Percentiles rank a stretch among this genome's conserved stretches.
phyloP scores from a whole-genome alignment of 2,888 invertebrate genomes.

The Antheraea yamamai region DNA sequence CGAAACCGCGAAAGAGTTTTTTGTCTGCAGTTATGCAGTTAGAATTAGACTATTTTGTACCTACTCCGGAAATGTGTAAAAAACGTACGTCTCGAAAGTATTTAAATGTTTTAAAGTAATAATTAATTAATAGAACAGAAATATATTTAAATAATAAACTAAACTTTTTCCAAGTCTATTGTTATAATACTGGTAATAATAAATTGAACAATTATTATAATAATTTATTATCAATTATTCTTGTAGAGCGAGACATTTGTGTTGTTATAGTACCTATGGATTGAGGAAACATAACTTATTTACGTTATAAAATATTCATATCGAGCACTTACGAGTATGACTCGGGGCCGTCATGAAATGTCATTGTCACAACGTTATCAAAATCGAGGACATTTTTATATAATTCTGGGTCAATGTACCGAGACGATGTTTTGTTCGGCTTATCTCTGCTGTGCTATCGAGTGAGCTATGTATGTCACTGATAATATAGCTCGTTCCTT shows the following conservation, averaged over 20 bases:
- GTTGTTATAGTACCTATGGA: not conserved
- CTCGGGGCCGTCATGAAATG: constrained; percentile 64
- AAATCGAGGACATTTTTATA: constrained; percentile 78
- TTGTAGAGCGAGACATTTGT: not conserved
- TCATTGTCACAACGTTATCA: constrained; percentile 77
- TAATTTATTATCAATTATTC: not conserved
- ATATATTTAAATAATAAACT: no score
- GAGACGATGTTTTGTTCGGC: constrained; percentile 74
- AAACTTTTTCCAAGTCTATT: no score
- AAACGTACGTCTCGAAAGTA: no score
- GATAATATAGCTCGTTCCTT: constrained; percentile 62
- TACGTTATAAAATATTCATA: constrained; percentile 22
- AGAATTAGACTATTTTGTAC: no score
- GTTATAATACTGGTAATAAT: no score
- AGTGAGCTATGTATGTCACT: constrained; percentile 66
- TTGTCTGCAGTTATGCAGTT: no score
- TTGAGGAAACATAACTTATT: constrained; percentile 8
- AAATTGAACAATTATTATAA: no score
- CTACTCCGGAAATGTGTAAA: no score
- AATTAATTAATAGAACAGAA: no score
- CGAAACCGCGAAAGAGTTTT: not conserved
- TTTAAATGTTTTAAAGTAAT: no score
- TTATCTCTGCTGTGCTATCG: constrained; percentile 54
- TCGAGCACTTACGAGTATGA: constrained; percentile 39
- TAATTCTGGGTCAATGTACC: constrained; percentile 81